Evolutionary conservation across 2,888 invertebrate genomes (phyloP), one percentile per base, ranked within the genome.

Genomic region (Stegana nigrithorax): DNA sequence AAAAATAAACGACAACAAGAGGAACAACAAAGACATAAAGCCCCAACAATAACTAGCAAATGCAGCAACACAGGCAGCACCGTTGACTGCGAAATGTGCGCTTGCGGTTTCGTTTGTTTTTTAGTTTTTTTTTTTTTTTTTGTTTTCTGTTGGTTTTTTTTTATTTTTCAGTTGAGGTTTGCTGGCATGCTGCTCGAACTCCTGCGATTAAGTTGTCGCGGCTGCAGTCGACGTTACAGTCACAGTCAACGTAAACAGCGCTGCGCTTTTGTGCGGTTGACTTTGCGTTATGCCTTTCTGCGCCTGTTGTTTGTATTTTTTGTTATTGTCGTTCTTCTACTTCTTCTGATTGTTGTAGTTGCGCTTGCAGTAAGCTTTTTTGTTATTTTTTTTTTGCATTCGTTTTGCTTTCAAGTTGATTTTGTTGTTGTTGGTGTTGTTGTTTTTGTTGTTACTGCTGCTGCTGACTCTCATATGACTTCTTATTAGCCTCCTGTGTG

Each of bases 361-460:
- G n/a, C n/a, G n/a, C 27, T 29, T 19, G 17, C 14, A 21, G 19
- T 29, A 45, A 36, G 59, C 57, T 60, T 63, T 67, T 61, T 63
- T 63, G 56, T 65, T 69, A 60, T 64, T 67, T 66, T 50, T 62
- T 39, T 12, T 27, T 64, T 39, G 4, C 14, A 14, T 14, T 36
- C 2, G 36, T 36, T 6, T 45, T 45, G 59, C n/a, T 39, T 42
- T 62, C 3, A 56, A 36, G 32, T 57, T 59, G 56, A 50, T 60
- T 44, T 62, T 70, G 64, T 64, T 69, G 44, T 63, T 69, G 62
- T 66, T 68, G 67, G 59, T 73, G 67, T 63, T 53, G 61, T 63
- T 64, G 60, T 65, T 64, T 19, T 39, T 53, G 42, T 42, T 61
- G 56, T 55, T 61, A n/a, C 29, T 53, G 19, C 17, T 55, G 42